Evolutionary conservation across 2,113 vertebrate species (phyloP).

Genomic region (Leucopsar rothschildi): DNA sequence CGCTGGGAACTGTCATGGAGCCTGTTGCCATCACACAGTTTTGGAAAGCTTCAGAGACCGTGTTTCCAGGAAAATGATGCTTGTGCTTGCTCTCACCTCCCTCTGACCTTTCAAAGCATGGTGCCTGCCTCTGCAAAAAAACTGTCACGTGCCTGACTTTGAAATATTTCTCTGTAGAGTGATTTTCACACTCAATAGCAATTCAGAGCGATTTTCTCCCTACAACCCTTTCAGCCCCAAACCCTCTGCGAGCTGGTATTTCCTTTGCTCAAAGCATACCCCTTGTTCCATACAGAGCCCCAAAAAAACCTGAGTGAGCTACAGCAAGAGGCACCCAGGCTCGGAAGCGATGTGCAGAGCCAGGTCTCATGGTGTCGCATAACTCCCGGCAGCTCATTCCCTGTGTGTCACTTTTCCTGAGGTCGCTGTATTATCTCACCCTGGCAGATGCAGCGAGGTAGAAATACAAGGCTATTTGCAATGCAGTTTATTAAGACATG

Average conservation of each 20-base stretch:
- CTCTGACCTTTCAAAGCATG: not conserved
- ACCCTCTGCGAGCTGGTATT: rapidly evolving
- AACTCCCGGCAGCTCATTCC: conserved; percentile 36
- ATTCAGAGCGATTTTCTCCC: not conserved
- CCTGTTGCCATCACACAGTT: not conserved
- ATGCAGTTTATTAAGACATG: conserved; percentile 63
- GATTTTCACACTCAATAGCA: not conserved
- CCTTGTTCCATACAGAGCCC: not conserved
- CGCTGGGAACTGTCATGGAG: rapidly evolving
- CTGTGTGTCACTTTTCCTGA: conserved; percentile 29
- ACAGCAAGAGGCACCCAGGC: not conserved
- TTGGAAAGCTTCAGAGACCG: not conserved
- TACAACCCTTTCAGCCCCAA: not conserved
- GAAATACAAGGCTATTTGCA: conserved; percentile 56
- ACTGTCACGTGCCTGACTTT: not conserved
- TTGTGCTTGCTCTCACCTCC: not conserved
- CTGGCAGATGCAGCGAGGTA: conserved; percentile 51
- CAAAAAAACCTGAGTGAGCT: not conserved
- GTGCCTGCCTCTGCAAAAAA: not conserved
- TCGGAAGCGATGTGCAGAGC: not conserved
- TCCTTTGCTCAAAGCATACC: not conserved
- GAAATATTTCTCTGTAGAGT: not conserved
- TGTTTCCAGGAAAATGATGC: not conserved
- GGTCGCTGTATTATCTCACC: conserved; percentile 60
- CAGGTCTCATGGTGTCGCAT: not conserved